Evolutionary conservation across 2,113 vertebrate genomes (phyloP).

Genomic region (Phylloscopus whistleri): DNA sequence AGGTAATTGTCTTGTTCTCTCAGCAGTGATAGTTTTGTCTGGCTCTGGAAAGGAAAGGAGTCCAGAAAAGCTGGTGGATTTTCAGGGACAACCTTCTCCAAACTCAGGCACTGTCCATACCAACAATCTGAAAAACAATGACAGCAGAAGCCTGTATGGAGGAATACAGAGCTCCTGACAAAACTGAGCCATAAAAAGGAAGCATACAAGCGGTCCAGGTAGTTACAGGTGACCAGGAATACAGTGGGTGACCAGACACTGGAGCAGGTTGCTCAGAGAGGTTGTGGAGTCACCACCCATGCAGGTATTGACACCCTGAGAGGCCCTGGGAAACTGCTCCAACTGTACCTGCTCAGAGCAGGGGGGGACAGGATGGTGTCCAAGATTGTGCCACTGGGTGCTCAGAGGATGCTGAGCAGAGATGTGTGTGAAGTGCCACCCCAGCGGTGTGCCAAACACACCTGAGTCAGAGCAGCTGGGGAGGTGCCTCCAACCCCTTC

Average conservation of each 20-base stretch:
- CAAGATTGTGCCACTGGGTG: not conserved
- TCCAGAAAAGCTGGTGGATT: not conserved
- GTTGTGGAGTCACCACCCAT: not conserved
- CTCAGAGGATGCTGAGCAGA: not conserved
- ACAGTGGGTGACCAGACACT: not conserved
- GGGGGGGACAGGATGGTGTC: not conserved
- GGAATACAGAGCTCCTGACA: not conserved
- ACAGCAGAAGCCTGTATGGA: not conserved
- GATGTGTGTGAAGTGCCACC: not conserved
- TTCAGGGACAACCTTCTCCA: not conserved
- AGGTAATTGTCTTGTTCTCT: not conserved
- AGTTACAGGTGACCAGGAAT: not conserved
- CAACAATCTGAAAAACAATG: not conserved
- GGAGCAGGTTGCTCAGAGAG: not conserved
- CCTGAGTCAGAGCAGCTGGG: not conserved
- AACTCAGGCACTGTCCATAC: not conserved
- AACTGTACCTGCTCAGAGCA: not conserved
- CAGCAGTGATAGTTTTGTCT: not conserved
- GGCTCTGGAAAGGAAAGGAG: not conserved
- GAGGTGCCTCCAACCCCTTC: not conserved
- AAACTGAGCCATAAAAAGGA: not conserved
- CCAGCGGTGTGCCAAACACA: not conserved
- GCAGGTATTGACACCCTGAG: not conserved
- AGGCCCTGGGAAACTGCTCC: not conserved
- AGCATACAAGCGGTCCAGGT: not conserved